Base-by-base conservation (phyloP, 2,113 vertebrate species). In the Fregata magnificens region DNA sequence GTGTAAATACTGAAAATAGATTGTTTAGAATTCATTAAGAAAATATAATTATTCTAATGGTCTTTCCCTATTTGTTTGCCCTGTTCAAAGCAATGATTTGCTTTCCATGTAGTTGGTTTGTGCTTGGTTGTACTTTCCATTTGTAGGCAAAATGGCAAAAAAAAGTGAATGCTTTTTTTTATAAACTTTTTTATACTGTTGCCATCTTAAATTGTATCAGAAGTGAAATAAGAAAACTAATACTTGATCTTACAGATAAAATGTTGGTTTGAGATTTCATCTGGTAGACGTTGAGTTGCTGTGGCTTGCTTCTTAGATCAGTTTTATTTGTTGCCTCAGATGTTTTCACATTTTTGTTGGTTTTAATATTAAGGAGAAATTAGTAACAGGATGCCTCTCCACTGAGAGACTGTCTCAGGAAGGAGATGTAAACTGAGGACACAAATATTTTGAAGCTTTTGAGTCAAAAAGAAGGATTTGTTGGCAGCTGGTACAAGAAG, bases 331-430 rank as follows among this genome's bases (percentile, higher is more conserved):
- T 90, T 80, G 80, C 77, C 32, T 80, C 58, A 62, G 49, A 90
- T 34, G 32, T 90, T 94, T 92, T 56, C 53, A 79, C 58, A 52
- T 56, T 55, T 56, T 55, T 87, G 80, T 80, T 88, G 74, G 74
- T 88, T 97, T 97, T 88, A 69, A 86, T 88, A 69, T 95, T 73
- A 86, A 88, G 49, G 72, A 87, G 96, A 71, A 95, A 82, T 83
- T 78, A 89, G 74, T 81, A 94, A 69, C 62, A 61, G 82, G 94
- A 98, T 98, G 97, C 96, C 92, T 98, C 95, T 92, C 88, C 89
- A 71, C 90, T 98, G 97, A 97, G 97, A 95, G 21, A 96, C 95
- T 98, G 97, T 98, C 97, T 98, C 86, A 94, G 94, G 84, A 97
- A 72, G 67, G 90, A 95, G 92, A 94, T 94, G n/a, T 78, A 95